A percentile compares a stretch with the other conserved stretches of the same genome.
phyloP scores from a whole-genome alignment of 2,888 invertebrate species.

The Tetragonisca angustula region DNA sequence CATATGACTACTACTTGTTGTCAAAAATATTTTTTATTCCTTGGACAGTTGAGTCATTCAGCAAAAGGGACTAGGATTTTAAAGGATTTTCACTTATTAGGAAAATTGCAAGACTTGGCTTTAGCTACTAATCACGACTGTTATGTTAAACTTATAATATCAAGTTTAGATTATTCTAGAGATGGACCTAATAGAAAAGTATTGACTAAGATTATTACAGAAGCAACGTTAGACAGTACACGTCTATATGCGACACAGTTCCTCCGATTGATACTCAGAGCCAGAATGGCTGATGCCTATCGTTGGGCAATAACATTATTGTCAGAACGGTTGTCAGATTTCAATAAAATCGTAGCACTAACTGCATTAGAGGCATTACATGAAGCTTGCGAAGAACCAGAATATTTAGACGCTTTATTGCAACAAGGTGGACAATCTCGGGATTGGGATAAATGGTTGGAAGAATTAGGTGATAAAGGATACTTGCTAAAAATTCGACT shows the following conservation, averaged over 20 bases:
- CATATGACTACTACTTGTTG: constrained; percentile 95
- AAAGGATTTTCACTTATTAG: constrained; percentile 85
- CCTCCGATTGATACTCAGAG: constrained; percentile 93
- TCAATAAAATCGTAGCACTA: constrained; percentile 91
- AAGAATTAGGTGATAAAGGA: constrained; percentile 86
- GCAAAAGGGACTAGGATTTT: constrained; percentile 89
- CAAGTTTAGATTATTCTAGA: constrained; percentile 94
- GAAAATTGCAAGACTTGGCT: constrained; percentile 90
- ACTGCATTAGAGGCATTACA: constrained; percentile 93
- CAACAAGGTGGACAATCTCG: constrained; percentile 72
- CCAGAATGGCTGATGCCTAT: constrained; percentile 90
- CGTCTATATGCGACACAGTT: constrained; percentile 96
- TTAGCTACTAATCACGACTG: constrained; percentile 94
- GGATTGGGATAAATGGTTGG: constrained; percentile 83
- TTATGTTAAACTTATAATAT: constrained; percentile 96
- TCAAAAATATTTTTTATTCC: constrained; percentile 97
- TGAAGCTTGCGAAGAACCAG: constrained; percentile 94
- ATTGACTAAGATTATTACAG: constrained; percentile 85
- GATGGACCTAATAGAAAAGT: constrained; percentile 90
- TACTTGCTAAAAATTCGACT: constrained; percentile 85
- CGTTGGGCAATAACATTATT: constrained; percentile 95
- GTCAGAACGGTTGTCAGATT: constrained; percentile 93
- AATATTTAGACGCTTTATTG: constrained; percentile 77
- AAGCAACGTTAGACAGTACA: constrained; percentile 84
- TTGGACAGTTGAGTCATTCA: constrained; percentile 93